Percentiles rank a stretch among this genome's conserved stretches.
Conservation (phyloP, 2,888 invertebrate genomes). For the Cataglyphis rosenhaueri region DNA sequence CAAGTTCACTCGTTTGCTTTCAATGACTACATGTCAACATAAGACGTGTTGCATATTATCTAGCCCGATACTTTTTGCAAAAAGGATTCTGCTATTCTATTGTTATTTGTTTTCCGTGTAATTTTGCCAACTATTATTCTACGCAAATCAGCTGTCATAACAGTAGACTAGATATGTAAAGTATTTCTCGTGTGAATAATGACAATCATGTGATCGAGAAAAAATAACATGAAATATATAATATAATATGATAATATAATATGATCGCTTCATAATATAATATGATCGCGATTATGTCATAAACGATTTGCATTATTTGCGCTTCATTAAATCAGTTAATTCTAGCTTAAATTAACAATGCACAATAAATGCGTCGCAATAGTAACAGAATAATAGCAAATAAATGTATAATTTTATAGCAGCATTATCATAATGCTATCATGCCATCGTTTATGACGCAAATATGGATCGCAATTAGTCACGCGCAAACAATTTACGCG, state of each 20-base stretch:
- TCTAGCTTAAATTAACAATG: background rate
- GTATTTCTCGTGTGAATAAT: background rate
- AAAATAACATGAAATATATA: constrained; percentile 13
- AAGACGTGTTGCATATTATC: constrained; percentile 37
- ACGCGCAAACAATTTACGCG: constrained; percentile 62
- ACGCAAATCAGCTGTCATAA: background rate
- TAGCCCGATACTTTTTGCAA: constrained; percentile 34
- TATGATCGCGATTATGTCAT: background rate
- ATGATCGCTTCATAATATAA: background rate
- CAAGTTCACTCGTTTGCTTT: constrained; percentile 71
- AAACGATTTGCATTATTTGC: constrained; percentile 7
- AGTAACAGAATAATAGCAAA: constrained; percentile 6
- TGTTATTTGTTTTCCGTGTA: background rate
- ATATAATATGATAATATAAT: too few species aligned
- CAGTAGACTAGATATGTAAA: background rate
- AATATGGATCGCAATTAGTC: constrained; percentile 56
- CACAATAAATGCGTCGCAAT: background rate
- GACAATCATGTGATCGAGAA: background rate
- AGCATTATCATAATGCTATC: constrained; percentile 19
- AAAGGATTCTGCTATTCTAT: constrained; percentile 3
- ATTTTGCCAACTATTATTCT: constrained; percentile 3
- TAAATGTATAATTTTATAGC: constrained; percentile 21
- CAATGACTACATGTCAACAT: constrained; percentile 60
- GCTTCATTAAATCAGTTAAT: constrained; percentile 11
- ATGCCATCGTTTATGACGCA: constrained; percentile 38